These are phyloP conservation scores for Agrochola macilenta DNA, from an alignment of 2,888 invertebrate species.

Conservation along the genomic window DNA sequence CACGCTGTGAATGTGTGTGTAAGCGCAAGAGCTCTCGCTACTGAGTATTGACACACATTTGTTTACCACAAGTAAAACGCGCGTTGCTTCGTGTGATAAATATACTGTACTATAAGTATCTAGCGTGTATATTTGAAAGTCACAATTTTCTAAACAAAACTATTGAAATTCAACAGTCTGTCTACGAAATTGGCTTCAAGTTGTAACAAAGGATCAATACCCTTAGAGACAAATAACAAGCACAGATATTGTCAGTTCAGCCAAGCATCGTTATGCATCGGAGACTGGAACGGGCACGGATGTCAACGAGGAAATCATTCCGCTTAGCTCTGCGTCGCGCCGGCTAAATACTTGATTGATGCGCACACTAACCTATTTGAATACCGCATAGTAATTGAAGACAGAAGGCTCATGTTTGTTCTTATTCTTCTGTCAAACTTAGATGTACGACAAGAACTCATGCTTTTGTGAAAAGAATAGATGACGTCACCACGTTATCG, in stretches of 20 bases:
- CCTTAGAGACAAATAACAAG: conserved; percentile 20
- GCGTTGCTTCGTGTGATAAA: too few relatives aligned
- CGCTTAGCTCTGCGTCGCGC: conserved; percentile 53
- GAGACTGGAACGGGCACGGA: conserved; percentile 44
- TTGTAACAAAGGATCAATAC: conserved; percentile 4
- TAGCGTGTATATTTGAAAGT: not conserved
- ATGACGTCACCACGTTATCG: too few relatives aligned
- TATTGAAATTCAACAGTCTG: not conserved
- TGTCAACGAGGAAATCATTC: conserved; percentile 66
- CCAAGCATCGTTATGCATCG: conserved; percentile 40
- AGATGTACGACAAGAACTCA: not conserved
- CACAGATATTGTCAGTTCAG: conserved; percentile 23
- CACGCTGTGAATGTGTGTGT: too few relatives aligned
- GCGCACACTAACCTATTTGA: conserved; percentile 54
- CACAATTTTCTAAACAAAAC: not conserved
- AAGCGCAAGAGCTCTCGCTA: too few relatives aligned
- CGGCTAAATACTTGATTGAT: conserved; percentile 68
- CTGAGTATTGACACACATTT: too few relatives aligned
- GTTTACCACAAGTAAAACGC: too few relatives aligned
- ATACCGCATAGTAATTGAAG: not conserved
- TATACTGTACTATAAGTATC: not conserved
- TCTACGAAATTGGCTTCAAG: not conserved
- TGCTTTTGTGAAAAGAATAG: not conserved
- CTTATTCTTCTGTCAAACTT: not conserved
- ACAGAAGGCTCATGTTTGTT: conserved; percentile 19